Evolutionary conservation across 2,797 vertebrate genomes (phyloP), one percentile per base, ranked within the genome.

Genomic region (Myotis daubentonii): DNA sequence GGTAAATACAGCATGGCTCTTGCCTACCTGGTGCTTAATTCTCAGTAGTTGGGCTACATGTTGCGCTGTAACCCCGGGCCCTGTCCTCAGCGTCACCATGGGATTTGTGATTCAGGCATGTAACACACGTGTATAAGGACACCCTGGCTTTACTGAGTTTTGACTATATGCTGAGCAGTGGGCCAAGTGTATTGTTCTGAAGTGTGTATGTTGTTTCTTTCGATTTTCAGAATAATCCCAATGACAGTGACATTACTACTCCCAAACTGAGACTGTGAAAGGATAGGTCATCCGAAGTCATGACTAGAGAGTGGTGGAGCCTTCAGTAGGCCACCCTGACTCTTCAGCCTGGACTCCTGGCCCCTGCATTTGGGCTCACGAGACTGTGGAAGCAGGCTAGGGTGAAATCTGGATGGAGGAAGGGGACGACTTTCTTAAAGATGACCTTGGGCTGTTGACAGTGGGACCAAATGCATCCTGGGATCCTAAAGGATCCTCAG

Each of bases 21-120:
- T 78, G 19, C 44, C 68, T 55, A 33, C 13, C 2, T 0, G 0
- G 20, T 17, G 60, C 66, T 55, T n/a, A 0, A 0, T 25, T 19
- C 30, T 65, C 19, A 15, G 38, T 9, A 19, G 36, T 20, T 16
- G 20, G 83, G 20, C 11, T 89, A 36, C 1, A 3, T 16, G 65
- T 72, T 17, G 30, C 51, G n/a, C 76, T 30, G 0, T 51, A 12
- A 60, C 51, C 38, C 11, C 16, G 28, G 1, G 8, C 38, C 44
- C 68, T 7, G 36, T 19, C n/a, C 51, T 57, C 23, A 20, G 55
- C 3, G 8, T 49, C 55, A 6, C 62, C 0, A 1, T 20, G 68
- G 66, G 11, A 11, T 66, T 68, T 17, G 1, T 49, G 60, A n/a
- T 30, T 75, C 8, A 11, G 25, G 16, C 15, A 16, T n/a, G 36